Evolutionary conservation across 2,797 vertebrate genomes (phyloP).

Genomic region (Diplodus sargus): DNA sequence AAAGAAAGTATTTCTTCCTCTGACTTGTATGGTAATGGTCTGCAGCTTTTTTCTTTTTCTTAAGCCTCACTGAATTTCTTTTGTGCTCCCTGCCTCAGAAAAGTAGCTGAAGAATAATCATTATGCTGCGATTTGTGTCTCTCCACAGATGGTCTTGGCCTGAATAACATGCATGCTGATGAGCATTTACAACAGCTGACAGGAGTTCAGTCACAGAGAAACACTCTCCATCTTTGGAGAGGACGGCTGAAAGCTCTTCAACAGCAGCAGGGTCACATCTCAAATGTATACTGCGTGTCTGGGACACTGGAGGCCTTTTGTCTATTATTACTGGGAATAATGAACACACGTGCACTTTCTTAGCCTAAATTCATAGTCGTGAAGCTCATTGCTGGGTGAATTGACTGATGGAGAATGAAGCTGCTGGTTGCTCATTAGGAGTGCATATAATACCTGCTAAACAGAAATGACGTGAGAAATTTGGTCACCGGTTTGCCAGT

Average conservation of each 20-base stretch:
- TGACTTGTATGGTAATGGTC: neutral
- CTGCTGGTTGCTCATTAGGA: slow-evolving; percentile 1
- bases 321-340: slow-evolving; percentile 34
- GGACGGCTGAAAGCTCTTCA: slow-evolving; percentile 30
- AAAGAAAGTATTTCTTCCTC: neutral
- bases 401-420: slow-evolving; percentile 4
- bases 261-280: slow-evolving; percentile 17
- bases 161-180: slow-evolving; percentile 33
- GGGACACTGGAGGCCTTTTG: slow-evolving; percentile 18
- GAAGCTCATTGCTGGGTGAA: slow-evolving; percentile 17
- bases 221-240: slow-evolving; percentile 34
- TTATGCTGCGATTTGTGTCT: slow-evolving; percentile 6
- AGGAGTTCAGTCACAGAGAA: slow-evolving; percentile 23
- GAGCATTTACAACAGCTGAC: slow-evolving; percentile 43
- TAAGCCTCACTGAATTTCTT: neutral
- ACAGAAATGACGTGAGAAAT: neutral
- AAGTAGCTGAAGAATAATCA: slow-evolving; percentile 5
- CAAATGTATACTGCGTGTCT: slow-evolving; percentile 27
- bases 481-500: neutral
- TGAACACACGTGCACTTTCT: slow-evolving; percentile 39
- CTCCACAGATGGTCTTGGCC: slow-evolving; percentile 28
- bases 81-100: neutral
- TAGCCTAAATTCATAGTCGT: neutral
- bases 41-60: slow-evolving; percentile 1
- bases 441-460: neutral